Conservation (phyloP, 2,113 vertebrate species). For the Tragelaphus scriptus region DNA sequence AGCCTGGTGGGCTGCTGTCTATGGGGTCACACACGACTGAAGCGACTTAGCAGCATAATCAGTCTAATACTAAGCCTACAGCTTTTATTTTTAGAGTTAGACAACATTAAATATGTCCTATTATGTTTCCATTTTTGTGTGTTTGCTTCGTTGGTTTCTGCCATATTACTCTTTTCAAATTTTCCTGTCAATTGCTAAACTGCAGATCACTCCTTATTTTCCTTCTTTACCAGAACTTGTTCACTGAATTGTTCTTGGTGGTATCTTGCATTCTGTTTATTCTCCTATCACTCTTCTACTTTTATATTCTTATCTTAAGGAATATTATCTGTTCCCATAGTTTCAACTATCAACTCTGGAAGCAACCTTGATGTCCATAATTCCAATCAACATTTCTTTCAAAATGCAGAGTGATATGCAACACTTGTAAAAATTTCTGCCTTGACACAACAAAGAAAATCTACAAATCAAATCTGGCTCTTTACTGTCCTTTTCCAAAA, state of each 20-base stretch:
- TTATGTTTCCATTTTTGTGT: not conserved
- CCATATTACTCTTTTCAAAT: not conserved
- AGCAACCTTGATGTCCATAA: not conserved
- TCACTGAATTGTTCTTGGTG: not conserved
- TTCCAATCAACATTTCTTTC: not conserved
- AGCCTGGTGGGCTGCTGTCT: too few relatives aligned
- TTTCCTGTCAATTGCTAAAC: not conserved
- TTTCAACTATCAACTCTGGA: not conserved
- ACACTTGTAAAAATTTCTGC: not conserved
- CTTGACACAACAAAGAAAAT: not conserved
- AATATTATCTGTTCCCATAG: not conserved
- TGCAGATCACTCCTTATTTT: not conserved
- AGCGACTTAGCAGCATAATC: not conserved
- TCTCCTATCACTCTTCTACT: not conserved
- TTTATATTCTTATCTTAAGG: not conserved
- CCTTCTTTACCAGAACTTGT: not conserved
- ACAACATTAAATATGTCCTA: not conserved
- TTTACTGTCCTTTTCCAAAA: not conserved
- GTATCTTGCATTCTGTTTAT: not conserved
- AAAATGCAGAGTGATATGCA: not conserved
- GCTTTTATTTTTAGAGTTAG: not conserved
- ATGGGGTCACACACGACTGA: too few relatives aligned
- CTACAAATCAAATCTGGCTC: not conserved
- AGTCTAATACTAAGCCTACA: not conserved
- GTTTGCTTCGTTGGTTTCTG: not conserved